These are phyloP conservation scores for Aplodontia rufa DNA, from an alignment of 2,113 vertebrate genomes.

Conservation along the genomic window DNA sequence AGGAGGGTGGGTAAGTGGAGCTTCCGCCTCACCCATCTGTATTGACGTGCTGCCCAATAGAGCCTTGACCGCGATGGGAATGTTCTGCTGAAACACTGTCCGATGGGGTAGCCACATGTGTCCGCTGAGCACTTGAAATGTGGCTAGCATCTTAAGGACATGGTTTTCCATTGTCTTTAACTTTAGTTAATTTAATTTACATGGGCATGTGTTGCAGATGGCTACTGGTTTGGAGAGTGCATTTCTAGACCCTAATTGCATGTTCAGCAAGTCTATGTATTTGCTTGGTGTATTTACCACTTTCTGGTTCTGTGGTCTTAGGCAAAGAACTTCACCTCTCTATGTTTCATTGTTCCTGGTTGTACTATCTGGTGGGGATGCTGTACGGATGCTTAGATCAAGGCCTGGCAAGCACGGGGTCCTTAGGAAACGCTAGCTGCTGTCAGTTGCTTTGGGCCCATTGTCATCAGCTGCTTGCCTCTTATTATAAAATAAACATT, in stretches of 20 bases:
- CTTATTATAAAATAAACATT: slow-evolving; percentile 34
- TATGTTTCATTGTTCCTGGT: neutral
- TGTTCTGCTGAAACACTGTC: neutral
- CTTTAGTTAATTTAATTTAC: neutral
- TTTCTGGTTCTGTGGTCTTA: neutral
- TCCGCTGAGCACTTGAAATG: neutral
- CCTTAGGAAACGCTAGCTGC: neutral
- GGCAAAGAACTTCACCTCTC: neutral
- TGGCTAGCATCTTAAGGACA: neutral
- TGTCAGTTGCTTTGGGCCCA: neutral
- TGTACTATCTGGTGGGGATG: neutral
- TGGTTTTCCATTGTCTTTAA: neutral
- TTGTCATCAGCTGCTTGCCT: neutral
- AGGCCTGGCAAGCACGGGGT: neutral
- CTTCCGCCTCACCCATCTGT: neutral
- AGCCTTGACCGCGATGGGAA: neutral
- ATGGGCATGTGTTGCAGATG: neutral
- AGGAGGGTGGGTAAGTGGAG: neutral
- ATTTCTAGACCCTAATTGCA: neutral
- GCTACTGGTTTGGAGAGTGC: neutral
- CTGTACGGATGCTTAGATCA: neutral
- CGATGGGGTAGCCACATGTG: neutral
- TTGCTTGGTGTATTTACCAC: neutral
- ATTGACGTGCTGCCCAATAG: neutral
- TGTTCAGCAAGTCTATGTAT: neutral